phyloP scores from a whole-genome alignment of 2,888 invertebrate genomes.

The Sinohyriopsis cumingii region DNA sequence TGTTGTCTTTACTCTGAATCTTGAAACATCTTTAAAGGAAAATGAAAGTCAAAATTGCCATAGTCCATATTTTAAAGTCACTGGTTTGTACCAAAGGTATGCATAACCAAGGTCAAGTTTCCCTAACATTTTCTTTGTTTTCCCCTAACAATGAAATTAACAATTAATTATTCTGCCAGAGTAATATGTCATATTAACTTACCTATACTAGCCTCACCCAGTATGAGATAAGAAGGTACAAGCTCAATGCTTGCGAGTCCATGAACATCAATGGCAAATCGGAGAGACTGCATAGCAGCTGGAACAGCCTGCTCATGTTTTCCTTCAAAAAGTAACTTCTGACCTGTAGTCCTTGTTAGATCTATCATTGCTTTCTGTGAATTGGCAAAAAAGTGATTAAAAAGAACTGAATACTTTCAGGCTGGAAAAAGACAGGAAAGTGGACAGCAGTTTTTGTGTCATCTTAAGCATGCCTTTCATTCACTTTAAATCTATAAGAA shows the following conservation, averaged over 20 bases:
- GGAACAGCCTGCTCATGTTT: constrained; percentile 72
- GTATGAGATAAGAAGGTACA: constrained; percentile 71
- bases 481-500: no score
- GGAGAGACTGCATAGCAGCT: constrained; percentile 71
- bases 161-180: not conserved
- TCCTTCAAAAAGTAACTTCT: constrained; percentile 71
- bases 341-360: constrained; percentile 69
- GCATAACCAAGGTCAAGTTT: no score
- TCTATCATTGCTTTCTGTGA: constrained; percentile 70
- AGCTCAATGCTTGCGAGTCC: constrained; percentile 71
- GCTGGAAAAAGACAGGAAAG: not conserved
- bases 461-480: not conserved
- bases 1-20: no score
- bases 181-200: constrained; percentile 12
- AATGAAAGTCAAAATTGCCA: no score
- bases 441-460: not conserved
- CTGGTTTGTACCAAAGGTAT: no score
- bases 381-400: constrained; percentile 1
- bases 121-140: not conserved
- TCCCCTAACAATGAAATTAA: not conserved
- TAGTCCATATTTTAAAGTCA: no score
- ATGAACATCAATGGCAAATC: constrained; percentile 71
- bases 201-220: constrained; percentile 72
- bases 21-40: no score
- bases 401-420: not conserved